Percentiles rank a stretch among this genome's conserved stretches.
Conservation (phyloP, 2,113 vertebrate species). For the Rhodinocichla rosea region DNA sequence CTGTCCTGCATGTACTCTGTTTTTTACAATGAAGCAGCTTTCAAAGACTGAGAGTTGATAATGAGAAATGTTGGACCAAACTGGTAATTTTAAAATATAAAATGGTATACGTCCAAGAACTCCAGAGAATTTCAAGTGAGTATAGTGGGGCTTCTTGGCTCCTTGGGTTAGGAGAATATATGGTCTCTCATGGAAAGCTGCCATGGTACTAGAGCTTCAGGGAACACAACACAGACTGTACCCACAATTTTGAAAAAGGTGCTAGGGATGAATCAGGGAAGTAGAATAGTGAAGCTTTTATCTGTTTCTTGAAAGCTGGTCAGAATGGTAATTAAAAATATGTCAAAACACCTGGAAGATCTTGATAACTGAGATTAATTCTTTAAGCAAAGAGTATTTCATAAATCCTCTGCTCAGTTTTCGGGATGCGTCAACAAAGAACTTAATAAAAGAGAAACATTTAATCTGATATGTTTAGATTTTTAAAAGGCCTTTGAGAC, state of each 20-base stretch:
- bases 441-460: constrained; percentile 33
- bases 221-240: neutral
- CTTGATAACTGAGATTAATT: constrained; percentile 4
- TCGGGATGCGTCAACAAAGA: neutral
- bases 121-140: neutral
- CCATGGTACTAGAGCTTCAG: neutral
- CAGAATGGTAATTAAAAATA: neutral
- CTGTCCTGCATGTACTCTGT: neutral
- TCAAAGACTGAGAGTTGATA: neutral
- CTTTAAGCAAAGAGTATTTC: neutral
- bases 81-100: neutral
- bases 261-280: neutral
- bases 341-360: neutral
- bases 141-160: neutral
- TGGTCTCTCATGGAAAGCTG: neutral
- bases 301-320: neutral
- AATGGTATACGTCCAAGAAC: neutral
- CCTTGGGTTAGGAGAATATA: neutral
- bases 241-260: neutral
- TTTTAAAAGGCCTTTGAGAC: constrained; percentile 12
- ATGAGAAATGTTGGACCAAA: neutral
- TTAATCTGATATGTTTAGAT: constrained; percentile 9
- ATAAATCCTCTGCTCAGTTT: constrained; percentile 13
- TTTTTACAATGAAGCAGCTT: neutral
- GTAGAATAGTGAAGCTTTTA: neutral